A percentile compares a stretch with the other conserved stretches of the same genome.
Conservation (phyloP, 2,797 vertebrate genomes). For the Margarornis squamiger region DNA sequence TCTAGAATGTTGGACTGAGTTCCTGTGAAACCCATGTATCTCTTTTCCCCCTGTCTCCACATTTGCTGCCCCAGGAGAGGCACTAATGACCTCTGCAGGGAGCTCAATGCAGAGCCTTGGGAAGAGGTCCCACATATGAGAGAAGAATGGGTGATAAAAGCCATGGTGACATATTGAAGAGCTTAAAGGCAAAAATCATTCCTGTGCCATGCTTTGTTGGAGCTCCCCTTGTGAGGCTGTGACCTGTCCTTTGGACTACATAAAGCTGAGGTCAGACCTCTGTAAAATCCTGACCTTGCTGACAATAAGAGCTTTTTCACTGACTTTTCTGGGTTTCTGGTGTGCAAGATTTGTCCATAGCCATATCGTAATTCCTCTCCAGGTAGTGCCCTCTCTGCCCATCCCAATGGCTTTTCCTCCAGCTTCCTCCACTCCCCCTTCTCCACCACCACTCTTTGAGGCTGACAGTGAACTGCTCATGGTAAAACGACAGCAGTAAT, state of each 20-base stretch:
- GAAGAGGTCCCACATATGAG: neutral
- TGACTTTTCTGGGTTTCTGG: neutral
- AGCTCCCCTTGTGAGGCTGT: neutral
- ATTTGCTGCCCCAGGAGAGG: neutral
- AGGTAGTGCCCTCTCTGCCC: neutral
- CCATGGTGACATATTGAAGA: neutral
- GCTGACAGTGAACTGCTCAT: neutral
- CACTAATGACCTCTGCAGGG: neutral
- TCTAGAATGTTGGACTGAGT: neutral
- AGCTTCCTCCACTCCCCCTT: neutral
- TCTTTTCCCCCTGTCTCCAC: neutral
- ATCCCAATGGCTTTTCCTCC: neutral
- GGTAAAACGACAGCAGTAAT: neutral
- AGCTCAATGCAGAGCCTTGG: neutral
- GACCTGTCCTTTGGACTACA: neutral
- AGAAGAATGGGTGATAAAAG: neutral
- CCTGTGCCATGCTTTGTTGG: neutral
- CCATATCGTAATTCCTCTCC: neutral
- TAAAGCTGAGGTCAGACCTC: neutral
- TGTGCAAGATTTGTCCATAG: neutral
- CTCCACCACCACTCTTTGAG: neutral
- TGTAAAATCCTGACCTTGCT: neutral
- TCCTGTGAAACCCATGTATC: neutral
- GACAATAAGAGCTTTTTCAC: neutral
- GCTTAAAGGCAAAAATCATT: neutral